Base-by-base conservation (phyloP, 2,113 vertebrate species). In the Actenoides lindsayi region DNA sequence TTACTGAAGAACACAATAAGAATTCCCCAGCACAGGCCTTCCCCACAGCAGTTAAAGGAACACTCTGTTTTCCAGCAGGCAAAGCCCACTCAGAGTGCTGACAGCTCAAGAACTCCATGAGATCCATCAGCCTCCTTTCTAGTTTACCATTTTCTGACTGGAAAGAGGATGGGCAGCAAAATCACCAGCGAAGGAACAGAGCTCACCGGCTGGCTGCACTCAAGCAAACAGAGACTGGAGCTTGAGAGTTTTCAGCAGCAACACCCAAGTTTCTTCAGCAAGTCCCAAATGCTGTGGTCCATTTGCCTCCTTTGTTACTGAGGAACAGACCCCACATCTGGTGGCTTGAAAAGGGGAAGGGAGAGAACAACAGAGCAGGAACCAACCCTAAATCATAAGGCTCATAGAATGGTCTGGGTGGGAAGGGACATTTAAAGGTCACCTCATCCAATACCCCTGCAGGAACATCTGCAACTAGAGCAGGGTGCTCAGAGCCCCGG, bases 261-360 rank as follows among this genome's bases (percentile, higher is more conserved):
- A 33, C 21, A 65, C 2, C 44, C 80, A 39, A 19, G 83, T 9
- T 7, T 8, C 75, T 31, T 41, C 41, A 76, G 77, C 64, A 53
- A 87, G 31, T 5, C 62, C 13, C 24, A 11, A 44, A 5, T 16
- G 16, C 27, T 5, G 39, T 0, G 7, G 51, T 56, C 24, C 14
- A 0, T 59, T 21, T 21, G 13, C 46, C 37, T 50, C 4, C 3
- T 7, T 60, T 3, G 2, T 24, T 48, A 31, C 63, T 2, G 30
- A 86, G 2, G 42, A 50, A 0, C 70, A 46, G 23, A 33, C 6
- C 4, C 25, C 1, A 1, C 0, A 0, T 37, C 35, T 33, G 10
- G 30, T 13, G 28, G 60, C 4, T 68, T 25, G 6, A 70, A 31
- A 48, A 11, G 21, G 69, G 37, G 64, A 63, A 59, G 33, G 7